Base-by-base conservation (phyloP, 2,113 vertebrate genomes). In the Lasiurus borealis region DNA sequence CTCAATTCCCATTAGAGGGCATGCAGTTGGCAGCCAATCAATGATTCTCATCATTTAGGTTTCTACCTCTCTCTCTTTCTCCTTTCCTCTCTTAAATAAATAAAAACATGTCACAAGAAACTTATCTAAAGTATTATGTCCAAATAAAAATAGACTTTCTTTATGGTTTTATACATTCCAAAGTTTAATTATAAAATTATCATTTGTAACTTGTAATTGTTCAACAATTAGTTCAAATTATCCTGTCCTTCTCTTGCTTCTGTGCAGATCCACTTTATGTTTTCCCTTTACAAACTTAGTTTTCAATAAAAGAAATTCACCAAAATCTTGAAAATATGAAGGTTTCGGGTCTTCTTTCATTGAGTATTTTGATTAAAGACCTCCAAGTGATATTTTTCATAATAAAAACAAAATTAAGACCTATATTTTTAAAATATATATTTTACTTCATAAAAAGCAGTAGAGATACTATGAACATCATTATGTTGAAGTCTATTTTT, bases 171-270 rank as follows among this genome's bases (percentile, higher is more conserved):
- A 25, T 64, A 78, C 71, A 57, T 40, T 73, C 21, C 3, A 83
- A 83, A 83, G 18, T 54, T 40, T 18, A 91, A 66, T 46, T 62
- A 78, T 66, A 59, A 95, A 78, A 78, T 69, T 91, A 31, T 44
- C 10, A 72, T 48, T 54, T 59, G 40, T 34, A 31, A 72, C 10
- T 52, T 95, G 25, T 52, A 91, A 94, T 40, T 88, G 12, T 77
- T 77, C 18, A 88, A 54, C 10, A 76, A 68, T 3, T 52, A 46
- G 14, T 78, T 84, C n/a, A 66, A 4, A 25, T 25, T 71, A 85
- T 80, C 62, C 11, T 31, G 7, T 64, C 27, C 7, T 11, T 87
- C 5, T 0, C 5, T 48, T 88, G 10, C 29, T 54, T 68, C 76
- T 46, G 2, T 46, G 52, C 3, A 83, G 8, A 27, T 50, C 14